Percentiles rank a stretch among this genome's conserved stretches.
Evolutionary conservation across 2,888 invertebrate genomes (phyloP).

Genomic region (Mythimna vitellina): DNA sequence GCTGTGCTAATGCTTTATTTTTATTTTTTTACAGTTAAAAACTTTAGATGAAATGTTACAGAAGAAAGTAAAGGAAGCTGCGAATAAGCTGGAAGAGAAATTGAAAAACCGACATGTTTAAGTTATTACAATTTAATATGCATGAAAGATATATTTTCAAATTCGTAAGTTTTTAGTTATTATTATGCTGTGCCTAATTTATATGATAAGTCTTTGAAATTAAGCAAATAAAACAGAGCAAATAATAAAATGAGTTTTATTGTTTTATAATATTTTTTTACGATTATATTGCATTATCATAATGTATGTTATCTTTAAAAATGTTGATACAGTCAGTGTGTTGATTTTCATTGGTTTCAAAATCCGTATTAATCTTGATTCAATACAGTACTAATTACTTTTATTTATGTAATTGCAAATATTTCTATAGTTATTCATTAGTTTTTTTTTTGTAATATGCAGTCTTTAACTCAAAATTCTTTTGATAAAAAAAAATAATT

Average conservation of each 20-base stretch:
- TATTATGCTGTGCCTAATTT: constrained; percentile 10
- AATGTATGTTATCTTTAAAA: not conserved
- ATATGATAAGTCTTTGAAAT: constrained; percentile 4
- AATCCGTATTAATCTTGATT: not conserved
- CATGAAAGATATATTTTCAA: not conserved
- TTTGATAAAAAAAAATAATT: not conserved
- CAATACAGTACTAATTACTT: not conserved
- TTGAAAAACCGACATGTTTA: constrained; percentile 62
- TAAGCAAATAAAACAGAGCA: constrained; percentile 27
- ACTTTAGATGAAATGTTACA: constrained; percentile 72
- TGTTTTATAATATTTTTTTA: not conserved
- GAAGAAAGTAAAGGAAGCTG: constrained; percentile 70
- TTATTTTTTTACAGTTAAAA: constrained; percentile 74
- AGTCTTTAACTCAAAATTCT: not conserved
- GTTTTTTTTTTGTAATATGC: not conserved
- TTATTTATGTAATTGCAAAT: not conserved
- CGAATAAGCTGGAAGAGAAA: constrained; percentile 74
- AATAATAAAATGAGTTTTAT: constrained; percentile 23
- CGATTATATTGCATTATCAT: constrained; percentile 4
- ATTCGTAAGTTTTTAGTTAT: not conserved
- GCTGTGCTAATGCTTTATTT: too few species aligned
- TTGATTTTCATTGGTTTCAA: not conserved
- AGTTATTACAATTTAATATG: not conserved
- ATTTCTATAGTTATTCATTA: not conserved
- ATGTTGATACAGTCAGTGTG: not conserved